Conservation (phyloP, 2,113 vertebrate genomes). For the Salvelinus namaycush region DNA sequence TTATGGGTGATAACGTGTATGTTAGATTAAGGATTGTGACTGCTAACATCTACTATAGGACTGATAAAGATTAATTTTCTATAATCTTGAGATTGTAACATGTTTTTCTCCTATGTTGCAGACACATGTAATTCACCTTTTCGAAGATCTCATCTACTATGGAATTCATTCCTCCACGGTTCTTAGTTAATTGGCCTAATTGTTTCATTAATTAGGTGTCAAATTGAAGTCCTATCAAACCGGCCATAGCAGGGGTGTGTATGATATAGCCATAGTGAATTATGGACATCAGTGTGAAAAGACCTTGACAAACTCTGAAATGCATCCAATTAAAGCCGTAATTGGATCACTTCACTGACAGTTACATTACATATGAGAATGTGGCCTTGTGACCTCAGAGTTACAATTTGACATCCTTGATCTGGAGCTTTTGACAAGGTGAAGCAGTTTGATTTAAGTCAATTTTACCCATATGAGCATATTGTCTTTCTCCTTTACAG, state of each 20-base stretch:
- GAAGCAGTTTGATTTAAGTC: slow-evolving; percentile 52
- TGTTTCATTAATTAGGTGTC: slow-evolving; percentile 52
- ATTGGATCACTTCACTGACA: slow-evolving; percentile 64
- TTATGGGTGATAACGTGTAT: too few relatives aligned
- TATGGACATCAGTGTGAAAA: slow-evolving; percentile 52
- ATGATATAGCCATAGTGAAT: slow-evolving; percentile 22
- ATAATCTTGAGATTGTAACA: neutral
- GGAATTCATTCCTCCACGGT: slow-evolving; percentile 57
- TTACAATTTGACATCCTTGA: slow-evolving; percentile 60
- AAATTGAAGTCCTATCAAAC: slow-evolving; percentile 23
- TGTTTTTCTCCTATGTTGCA: slow-evolving; percentile 50
- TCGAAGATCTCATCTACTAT: slow-evolving; percentile 26
- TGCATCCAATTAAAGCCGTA: slow-evolving; percentile 46
- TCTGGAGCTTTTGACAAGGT: slow-evolving; percentile 48
- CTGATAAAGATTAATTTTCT: neutral
- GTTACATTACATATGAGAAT: slow-evolving; percentile 54
- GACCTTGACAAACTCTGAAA: slow-evolving; percentile 67
- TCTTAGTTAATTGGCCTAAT: slow-evolving; percentile 41
- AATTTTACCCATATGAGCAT: slow-evolving; percentile 26
- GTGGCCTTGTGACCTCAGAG: slow-evolving; percentile 55
- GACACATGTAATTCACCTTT: slow-evolving; percentile 52
- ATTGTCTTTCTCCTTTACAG: slow-evolving; percentile 13
- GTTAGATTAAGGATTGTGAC: too few relatives aligned
- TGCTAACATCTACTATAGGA: too few relatives aligned
- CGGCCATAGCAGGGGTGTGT: neutral